Conservation (phyloP, 1,140 invertebrate genomes). For the Schlechtendalia chinensis region DNA sequence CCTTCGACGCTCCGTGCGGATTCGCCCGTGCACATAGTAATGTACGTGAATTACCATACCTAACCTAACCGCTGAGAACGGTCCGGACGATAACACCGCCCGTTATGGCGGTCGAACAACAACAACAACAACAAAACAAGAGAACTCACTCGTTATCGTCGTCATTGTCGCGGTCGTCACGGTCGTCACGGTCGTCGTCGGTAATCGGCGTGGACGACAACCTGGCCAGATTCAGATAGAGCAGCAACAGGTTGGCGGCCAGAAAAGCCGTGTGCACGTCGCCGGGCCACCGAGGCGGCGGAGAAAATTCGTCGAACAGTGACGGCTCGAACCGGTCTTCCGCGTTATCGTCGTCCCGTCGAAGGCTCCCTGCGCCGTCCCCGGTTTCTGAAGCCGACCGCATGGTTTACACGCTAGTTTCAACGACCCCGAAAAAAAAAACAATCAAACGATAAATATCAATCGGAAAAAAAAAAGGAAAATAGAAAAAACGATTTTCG, state of each 20-base stretch:
- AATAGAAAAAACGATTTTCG: background rate
- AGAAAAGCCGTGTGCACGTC: conserved; percentile 22
- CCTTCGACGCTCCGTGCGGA: too few relatives aligned
- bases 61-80: background rate
- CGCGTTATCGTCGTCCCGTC: background rate
- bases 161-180: too few relatives aligned
- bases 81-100: too few relatives aligned
- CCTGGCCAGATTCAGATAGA: conserved; percentile 29
- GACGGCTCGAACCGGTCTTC: conserved; percentile 32
- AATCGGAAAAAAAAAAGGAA: background rate
- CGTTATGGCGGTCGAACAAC: background rate
- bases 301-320: conserved; percentile 4
- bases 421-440: too few relatives aligned
- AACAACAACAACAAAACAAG: background rate
- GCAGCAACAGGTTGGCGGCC: conserved; percentile 33
- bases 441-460: too few relatives aligned
- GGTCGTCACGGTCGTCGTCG: background rate
- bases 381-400: background rate
- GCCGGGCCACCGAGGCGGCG: background rate
- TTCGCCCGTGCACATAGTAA: too few relatives aligned
- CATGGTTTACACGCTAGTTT: too few relatives aligned
- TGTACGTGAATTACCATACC: background rate
- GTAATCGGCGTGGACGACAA: background rate
- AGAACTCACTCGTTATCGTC: conserved; percentile 29
- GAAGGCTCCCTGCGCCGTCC: background rate